Evolutionary conservation across 2,113 vertebrate genomes (phyloP), one percentile per base, ranked within the genome.

Genomic region (Willisornis vidua): DNA sequence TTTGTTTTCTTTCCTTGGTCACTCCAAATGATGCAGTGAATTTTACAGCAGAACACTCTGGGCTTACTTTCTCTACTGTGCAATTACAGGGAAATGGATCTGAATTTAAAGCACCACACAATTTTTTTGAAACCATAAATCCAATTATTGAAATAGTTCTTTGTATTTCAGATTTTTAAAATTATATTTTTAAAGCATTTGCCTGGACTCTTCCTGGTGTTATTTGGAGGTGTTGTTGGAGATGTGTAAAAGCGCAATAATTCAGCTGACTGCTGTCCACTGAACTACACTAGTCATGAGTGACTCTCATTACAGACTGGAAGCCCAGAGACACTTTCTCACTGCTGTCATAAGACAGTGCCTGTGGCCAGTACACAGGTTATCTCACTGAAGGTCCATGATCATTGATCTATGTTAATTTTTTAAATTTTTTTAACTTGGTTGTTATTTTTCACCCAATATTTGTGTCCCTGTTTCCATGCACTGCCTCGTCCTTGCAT

Each of bases 341-440:
- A 1, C 13, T 23, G 1, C 29, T 51, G 43, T 46, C 1, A 0
- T 19, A 43, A 33, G 12, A 24, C 18, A 0, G 0, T 10, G 18
- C 23, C n/a, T 18, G 5, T 7, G 35, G 24, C 59, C 51, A 62
- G 41, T 1, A 22, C 58, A 5, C 12, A 15, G 3, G 26, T 51
- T 19, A 12, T 43, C 26, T 49, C 20, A 16, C 33, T 4, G 11
- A 78, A 16, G 10, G 23, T 25, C 45, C 19, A 9, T 3, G 3
- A 58, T 10, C 20, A 14, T 19, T n/a, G 9, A 48, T 41, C 31
- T 12, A 16, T 33, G 19, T 19, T 49, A 4, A 12, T 29, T 1
- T 26, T 63, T 61, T 9, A 41, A 13, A 41, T 66, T 8, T n/a
- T 65, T 77, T 73, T 35, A 45, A 9, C 26, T 55, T 18, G 14